Base-by-base conservation (phyloP, 2,888 invertebrate species). In the Eulithis prunata region DNA sequence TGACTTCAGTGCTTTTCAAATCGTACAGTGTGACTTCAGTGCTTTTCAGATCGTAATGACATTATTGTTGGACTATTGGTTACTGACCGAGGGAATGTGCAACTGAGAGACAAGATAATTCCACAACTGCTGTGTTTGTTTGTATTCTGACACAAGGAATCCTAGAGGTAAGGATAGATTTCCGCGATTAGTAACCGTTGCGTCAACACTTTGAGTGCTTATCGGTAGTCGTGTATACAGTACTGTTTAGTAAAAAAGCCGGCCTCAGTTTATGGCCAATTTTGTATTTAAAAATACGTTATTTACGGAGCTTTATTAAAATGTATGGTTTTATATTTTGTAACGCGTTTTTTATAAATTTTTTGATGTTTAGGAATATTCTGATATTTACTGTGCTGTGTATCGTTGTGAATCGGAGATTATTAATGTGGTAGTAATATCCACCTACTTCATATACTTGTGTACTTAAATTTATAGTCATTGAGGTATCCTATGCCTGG, bases 291-390 rank as follows among this genome's bases (percentile, higher is more conserved):
- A 52, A 36, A 59, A 51, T 62, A 66, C 59, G 46, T 59, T 56
- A 57, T 65, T 62, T 53, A 59, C 54, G 73, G 74, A 74, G 75
- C 74, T 77, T 80, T 78, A 78, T 79, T 73, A 73, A 73, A 64
- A 57, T 57, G 45, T 77, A 75, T 75, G 67, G 77, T 78, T 78
- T 81, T 79, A 79, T 82, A 81, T 81, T 82, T 83, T 80, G 76
- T 82, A 82, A 80, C 75, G 79, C 75, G 58, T 74, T 76, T 80
- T 78, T 76, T 78, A 75, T 78, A 81, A 77, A 77, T 78, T 83
- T 75, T 79, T 75, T 72, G 76, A 78, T 73, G 76, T 76, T 66
- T 73, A 73, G 72, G 69, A 65, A 71, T 60, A 64, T 70, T 71
- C 64, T 75, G 32, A 6, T 32, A 32, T 32, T 32, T 32, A 32